Evolutionary conservation across 2,113 vertebrate species (phyloP), one percentile per base, ranked within the genome.

Genomic region (Crocuta crocuta): DNA sequence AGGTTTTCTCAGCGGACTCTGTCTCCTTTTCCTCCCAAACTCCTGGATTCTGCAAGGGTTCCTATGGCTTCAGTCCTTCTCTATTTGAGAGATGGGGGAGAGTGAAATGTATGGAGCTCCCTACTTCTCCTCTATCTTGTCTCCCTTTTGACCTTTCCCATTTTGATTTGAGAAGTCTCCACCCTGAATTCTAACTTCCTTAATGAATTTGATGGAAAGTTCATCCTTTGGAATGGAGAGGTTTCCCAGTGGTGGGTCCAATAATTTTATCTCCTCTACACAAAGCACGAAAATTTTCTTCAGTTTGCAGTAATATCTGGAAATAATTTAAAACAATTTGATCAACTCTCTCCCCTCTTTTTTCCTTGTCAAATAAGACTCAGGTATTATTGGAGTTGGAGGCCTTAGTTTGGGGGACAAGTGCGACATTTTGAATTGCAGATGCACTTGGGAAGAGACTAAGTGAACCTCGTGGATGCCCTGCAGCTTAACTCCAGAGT

Each of bases 111-210:
- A 35, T 35, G 35, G 35, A 35, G 35, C 35, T 35, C 35, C 35
- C 35, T 35, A 35, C 35, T 35, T 2, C 35, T 35, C 35, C 35
- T 35, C 35, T 35, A 35, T 35, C 35, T 35, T 35, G 35, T 35
- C 35, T 35, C 35, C 35, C 35, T 35, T 35, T 95, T 99, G 99
- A 90, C 99, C 99, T 10, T 99, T 99, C 97, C 99, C 99, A 92
- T 99, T 99, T 63, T 99, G 99, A 98, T 99, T 99, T 86, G 99
- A 99, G 98, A 99, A 99, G 97, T 99, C 99, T 74, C 99, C 99
- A 97, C 99, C 99, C 95, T 99, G 99, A 97, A 99, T 99, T 99
- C 99, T 99, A 97, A 99, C 99, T 89, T 99, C 99, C 98, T 99
- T 99, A 98, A 99, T 99, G 98, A 35, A 99, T 99, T 98, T 99